phyloP scores from a whole-genome alignment of 2,888 invertebrate genomes.

The Encarsia formosa region DNA sequence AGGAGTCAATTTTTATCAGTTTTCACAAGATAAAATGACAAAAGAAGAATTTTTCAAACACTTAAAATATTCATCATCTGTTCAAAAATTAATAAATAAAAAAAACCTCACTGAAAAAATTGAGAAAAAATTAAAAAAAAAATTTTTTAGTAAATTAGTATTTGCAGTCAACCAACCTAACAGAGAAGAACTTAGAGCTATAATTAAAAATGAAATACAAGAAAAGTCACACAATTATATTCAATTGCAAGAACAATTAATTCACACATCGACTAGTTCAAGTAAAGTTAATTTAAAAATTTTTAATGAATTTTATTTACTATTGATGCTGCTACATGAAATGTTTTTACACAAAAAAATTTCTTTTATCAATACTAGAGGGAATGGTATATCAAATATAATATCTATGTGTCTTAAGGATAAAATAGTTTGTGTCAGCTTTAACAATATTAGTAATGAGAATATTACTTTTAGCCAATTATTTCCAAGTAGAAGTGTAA shows the following conservation, averaged over 20 bases:
- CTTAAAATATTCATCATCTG: slow-evolving; percentile 32
- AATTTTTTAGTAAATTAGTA: slow-evolving; percentile 34
- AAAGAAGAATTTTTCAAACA: slow-evolving; percentile 33
- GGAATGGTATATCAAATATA: not conserved
- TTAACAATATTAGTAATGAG: too few relatives aligned
- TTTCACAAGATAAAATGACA: slow-evolving; percentile 31
- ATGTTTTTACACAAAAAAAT: slow-evolving; percentile 5
- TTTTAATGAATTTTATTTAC: slow-evolving; percentile 5
- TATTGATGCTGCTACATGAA: slow-evolving; percentile 2
- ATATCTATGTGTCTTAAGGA: slow-evolving; percentile 12
- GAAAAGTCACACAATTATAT: slow-evolving; percentile 31
- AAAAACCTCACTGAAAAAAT: slow-evolving; percentile 27
- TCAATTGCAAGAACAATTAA: slow-evolving; percentile 30
- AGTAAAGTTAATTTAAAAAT: slow-evolving; percentile 6
- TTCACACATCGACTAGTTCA: slow-evolving; percentile 27
- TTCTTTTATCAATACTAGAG: not conserved
- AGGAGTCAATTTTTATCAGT: slow-evolving; percentile 29
- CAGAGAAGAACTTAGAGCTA: slow-evolving; percentile 33
- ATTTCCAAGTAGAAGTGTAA: not conserved
- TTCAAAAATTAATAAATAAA: slow-evolving; percentile 31
- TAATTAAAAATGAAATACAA: slow-evolving; percentile 34
- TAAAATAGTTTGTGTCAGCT: slow-evolving; percentile 4
- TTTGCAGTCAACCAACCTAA: slow-evolving; percentile 25
- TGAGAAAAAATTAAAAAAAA: slow-evolving; percentile 30
- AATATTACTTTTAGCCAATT: slow-evolving; percentile 8